Evolutionary conservation across 2,797 vertebrate genomes (phyloP).

Genomic region (Pantherophis alleghaniensis): DNA sequence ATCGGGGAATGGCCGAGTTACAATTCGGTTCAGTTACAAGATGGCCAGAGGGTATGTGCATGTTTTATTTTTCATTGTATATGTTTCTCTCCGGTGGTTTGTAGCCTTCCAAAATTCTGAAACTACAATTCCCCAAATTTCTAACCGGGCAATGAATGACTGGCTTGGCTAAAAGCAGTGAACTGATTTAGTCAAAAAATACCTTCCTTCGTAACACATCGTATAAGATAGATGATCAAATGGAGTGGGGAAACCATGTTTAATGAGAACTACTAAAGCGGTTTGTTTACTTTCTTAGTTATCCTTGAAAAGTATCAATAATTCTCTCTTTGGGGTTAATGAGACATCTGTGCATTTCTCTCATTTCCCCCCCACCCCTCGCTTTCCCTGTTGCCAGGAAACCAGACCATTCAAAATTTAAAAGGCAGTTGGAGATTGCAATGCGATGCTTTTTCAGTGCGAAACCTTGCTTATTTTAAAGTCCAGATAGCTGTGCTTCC

Average conservation of each 20-base stretch:
- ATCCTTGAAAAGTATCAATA: neutral
- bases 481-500: constrained; percentile 41
- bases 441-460: neutral
- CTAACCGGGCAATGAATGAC: neutral
- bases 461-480: constrained; percentile 26
- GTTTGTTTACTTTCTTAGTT: constrained; percentile 12
- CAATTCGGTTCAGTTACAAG: neutral
- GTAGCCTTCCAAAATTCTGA: neutral
- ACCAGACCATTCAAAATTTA: constrained; percentile 5
- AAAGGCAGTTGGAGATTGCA: neutral
- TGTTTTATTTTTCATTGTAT: neutral
- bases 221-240: neutral
- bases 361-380: neutral
- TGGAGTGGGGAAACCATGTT: neutral
- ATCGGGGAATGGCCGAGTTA: neutral
- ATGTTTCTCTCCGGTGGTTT: neutral
- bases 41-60: neutral
- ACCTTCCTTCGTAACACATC: neutral
- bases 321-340: neutral
- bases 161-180: neutral
- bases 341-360: neutral
- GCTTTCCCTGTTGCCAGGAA: neutral
- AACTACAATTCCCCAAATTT: neutral
- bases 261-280: neutral
- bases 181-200: neutral